A percentile compares a stretch with the other conserved stretches of the same genome.
Conservation (phyloP, 2,888 invertebrate species). For the Chymomyza amoena region DNA sequence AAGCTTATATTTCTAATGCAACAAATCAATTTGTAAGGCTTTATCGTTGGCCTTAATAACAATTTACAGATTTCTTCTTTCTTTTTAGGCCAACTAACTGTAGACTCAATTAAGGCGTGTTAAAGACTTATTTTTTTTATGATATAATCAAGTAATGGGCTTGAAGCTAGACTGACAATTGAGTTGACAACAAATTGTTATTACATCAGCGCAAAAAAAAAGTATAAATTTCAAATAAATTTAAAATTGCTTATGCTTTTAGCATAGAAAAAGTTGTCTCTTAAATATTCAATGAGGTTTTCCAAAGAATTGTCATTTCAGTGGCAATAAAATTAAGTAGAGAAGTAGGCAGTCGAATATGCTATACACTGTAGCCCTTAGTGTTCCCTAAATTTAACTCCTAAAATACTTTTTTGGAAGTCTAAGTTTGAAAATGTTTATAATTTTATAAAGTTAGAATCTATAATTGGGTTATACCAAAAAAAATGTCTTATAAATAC, state of each 20-base stretch:
- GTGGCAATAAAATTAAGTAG: neutral
- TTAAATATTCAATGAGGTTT: neutral
- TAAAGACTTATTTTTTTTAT: slow-evolving; percentile 47
- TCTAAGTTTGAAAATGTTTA: too few relatives aligned
- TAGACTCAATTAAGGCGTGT: slow-evolving; percentile 36
- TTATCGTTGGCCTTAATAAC: slow-evolving; percentile 73
- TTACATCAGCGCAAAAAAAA: neutral
- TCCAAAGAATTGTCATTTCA: neutral
- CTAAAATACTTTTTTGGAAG: too few relatives aligned
- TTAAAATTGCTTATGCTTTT: neutral
- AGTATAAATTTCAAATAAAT: neutral
- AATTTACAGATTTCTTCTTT: neutral
- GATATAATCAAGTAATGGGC: slow-evolving; percentile 24
- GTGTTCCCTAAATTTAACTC: too few relatives aligned
- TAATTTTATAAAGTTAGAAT: too few relatives aligned
- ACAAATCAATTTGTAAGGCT: slow-evolving; percentile 37
- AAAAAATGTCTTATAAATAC: too few relatives aligned
- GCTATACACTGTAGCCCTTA: too few relatives aligned
- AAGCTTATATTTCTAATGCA: neutral
- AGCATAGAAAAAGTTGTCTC: neutral
- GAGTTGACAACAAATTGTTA: neutral
- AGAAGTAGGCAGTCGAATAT: neutral
- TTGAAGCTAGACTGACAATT: neutral
- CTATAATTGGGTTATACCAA: too few relatives aligned
- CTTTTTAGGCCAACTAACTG: slow-evolving; percentile 19